Conservation (phyloP, 2,113 vertebrate species). For the Barnardius zonarius region DNA sequence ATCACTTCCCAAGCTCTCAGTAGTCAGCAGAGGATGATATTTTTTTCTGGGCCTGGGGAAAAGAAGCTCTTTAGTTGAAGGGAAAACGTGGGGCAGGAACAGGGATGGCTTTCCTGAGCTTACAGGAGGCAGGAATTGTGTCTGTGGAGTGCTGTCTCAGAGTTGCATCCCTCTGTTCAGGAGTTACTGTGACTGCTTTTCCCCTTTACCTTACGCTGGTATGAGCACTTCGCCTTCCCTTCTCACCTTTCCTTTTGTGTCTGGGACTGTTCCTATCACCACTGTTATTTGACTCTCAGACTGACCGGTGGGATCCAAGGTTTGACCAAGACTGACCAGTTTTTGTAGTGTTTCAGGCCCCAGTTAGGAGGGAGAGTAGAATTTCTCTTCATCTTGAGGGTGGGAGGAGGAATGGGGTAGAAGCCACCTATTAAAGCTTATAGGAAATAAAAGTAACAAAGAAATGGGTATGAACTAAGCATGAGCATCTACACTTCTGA, state of each 20-base stretch:
- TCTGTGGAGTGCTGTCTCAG: not conserved
- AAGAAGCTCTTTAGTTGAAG: not conserved
- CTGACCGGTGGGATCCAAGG: not conserved
- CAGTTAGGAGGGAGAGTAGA: not conserved
- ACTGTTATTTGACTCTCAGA: not conserved
- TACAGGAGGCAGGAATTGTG: not conserved
- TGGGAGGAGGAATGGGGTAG: not conserved
- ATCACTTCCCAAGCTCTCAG: not conserved
- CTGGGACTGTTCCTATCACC: not conserved
- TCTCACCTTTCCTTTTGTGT: not conserved
- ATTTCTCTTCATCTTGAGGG: not conserved
- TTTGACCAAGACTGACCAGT: not conserved
- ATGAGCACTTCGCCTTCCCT: rapidly evolving
- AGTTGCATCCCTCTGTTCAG: not conserved
- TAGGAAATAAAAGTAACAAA: not conserved
- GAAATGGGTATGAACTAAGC: not conserved
- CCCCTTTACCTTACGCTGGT: rapidly evolving
- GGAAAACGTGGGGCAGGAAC: not conserved
- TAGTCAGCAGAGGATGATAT: not conserved
- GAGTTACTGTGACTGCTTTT: not conserved
- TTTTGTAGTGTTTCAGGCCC: not conserved
- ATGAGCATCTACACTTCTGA: not conserved
- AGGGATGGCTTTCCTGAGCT: not conserved
- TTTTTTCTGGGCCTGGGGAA: not conserved
- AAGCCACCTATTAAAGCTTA: not conserved